Base-by-base conservation (phyloP, 2,888 invertebrate genomes). In the Pyralis farinalis region DNA sequence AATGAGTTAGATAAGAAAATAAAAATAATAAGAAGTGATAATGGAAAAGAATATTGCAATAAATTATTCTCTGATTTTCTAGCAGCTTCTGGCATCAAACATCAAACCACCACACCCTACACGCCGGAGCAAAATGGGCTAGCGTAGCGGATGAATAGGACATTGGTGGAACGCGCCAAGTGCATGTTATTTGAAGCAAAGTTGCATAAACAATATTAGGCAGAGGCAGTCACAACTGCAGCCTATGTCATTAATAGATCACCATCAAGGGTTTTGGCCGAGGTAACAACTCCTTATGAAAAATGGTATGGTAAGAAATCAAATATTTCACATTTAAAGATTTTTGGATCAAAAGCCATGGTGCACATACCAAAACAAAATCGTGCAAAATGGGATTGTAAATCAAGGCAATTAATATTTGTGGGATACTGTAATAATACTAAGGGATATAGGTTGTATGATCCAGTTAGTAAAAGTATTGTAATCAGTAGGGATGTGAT, bases 61-160 rank as follows among this genome's bases (percentile, higher is more conserved):
- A 42, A 32, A n/a, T 25, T 44, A 5, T 47, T 56, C 34, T 31
- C 40, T 22, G 42, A 37, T 8, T 45, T 40, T 30, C 28, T 54
- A 10, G 36, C 5, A n/a, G 29, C 37, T 4, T 21, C 49, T 41
- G 71, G 67, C 2, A 72, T 71, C 8, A 27, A 21, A 1, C 61
- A 65, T 37, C 51, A 62, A 37, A 50, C 51, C 0, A 54, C 54
- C 1, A 48, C 51, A 1, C 52, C 69, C 0, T 58, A 67, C 31
- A 62, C 58, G 1, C 65, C 66, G 0, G 51, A 71, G 37, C 62
- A 66, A 28, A 75, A 72, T 49, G 73, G 67, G 0, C 11, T 58
- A 0, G 55, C 68, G 1, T 72, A 75, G 39, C 32, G 68, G 3
- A 50, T 51, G 48, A 56, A 58, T 34, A 40, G 55, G 7, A 56